A percentile compares a stretch with the other conserved stretches of the same genome.
Evolutionary conservation across 2,113 vertebrate genomes (phyloP).

Genomic region (Etheostoma spectabile): DNA sequence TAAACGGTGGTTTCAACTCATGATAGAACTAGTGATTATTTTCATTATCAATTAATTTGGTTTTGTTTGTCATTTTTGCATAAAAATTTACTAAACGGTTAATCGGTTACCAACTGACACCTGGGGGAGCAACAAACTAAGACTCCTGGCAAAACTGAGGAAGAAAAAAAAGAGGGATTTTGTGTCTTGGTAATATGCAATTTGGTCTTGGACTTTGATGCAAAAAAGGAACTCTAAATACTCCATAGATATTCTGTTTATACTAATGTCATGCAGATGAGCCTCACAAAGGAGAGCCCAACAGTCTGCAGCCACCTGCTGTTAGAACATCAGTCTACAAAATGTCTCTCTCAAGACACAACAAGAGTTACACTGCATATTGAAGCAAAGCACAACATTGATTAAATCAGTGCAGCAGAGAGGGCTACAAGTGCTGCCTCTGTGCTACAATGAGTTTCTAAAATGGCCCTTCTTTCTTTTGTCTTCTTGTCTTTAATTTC

Average conservation of each 20-base stretch:
- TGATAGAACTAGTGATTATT: background rate
- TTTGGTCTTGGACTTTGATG: background rate
- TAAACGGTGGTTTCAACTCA: background rate
- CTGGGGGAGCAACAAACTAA: conserved; percentile 2
- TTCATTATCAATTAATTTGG: background rate
- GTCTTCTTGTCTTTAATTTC: background rate
- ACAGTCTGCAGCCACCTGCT: conserved; percentile 33
- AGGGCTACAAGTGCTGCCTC: background rate
- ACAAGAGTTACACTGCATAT: background rate
- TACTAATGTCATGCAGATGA: conserved; percentile 9
- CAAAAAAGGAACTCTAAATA: background rate
- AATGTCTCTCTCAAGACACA: background rate
- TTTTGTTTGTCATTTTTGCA: background rate
- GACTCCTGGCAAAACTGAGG: background rate
- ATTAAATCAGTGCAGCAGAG: background rate
- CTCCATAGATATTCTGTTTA: background rate
- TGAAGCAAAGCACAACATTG: background rate
- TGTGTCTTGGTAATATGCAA: background rate
- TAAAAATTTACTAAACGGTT: background rate
- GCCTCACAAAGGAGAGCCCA: conserved; percentile 8
- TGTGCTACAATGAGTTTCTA: background rate
- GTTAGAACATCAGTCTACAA: conserved; percentile 1
- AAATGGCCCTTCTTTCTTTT: background rate
- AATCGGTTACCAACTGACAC: background rate
- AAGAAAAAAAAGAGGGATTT: background rate